Evolutionary conservation across 2,797 vertebrate species (phyloP).

Genomic region (Pangasius sanitwongsei): DNA sequence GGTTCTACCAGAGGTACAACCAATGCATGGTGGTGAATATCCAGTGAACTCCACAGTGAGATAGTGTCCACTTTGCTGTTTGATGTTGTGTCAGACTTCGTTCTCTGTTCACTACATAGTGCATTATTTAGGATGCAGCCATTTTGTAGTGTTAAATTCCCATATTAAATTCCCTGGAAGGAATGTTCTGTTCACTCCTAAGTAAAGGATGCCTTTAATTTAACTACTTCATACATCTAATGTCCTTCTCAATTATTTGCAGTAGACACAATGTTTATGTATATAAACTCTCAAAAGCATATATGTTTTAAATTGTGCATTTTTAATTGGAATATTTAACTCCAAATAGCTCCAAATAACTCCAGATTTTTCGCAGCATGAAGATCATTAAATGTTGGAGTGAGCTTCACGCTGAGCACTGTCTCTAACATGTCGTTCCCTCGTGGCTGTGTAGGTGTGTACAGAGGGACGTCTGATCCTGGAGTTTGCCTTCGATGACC

Average conservation of each 20-base stretch:
- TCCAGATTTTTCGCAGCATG: neutral
- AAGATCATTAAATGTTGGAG: neutral
- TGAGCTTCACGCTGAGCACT: neutral
- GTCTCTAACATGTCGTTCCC: neutral
- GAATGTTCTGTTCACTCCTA: neutral
- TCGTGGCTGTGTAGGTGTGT: constrained; percentile 82
- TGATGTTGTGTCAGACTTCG: too few relatives aligned
- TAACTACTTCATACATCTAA: neutral
- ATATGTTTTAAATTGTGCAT: neutral
- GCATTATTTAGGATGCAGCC: too few relatives aligned
- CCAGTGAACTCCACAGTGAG: neutral
- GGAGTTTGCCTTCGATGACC: constrained; percentile 98
- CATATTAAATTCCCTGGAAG: too few relatives aligned
- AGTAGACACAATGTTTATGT: neutral
- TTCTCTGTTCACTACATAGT: too few relatives aligned
- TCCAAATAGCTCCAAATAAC: too few relatives aligned
- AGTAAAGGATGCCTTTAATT: neutral
- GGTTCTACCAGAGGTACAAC: neutral
- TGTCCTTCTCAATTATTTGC: neutral
- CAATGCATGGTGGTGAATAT: neutral
- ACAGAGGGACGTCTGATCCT: constrained; percentile 98
- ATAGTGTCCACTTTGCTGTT: too few relatives aligned
- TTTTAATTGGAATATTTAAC: neutral
- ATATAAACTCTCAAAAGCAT: neutral
- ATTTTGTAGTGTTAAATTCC: too few relatives aligned